These are phyloP conservation scores for Latrodectus geometricus DNA, from an alignment of 1,140 invertebrate species.

Conservation along the genomic window DNA sequence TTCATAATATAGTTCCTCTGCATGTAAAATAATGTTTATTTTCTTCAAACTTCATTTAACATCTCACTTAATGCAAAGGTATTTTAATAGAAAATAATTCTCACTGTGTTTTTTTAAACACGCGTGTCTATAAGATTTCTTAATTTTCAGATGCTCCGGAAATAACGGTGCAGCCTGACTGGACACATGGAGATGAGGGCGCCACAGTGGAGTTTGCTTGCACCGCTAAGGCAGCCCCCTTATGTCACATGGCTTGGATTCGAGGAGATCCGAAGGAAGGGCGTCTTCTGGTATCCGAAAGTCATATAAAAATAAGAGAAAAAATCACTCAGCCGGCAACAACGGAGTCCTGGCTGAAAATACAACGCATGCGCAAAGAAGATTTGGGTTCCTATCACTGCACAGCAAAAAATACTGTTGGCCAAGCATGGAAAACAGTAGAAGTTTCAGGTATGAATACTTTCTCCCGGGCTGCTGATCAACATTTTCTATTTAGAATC, in stretches of 20 bases:
- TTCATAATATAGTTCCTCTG: too few species aligned
- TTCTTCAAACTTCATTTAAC: too few species aligned
- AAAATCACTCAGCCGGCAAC: background rate
- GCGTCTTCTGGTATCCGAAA: background rate
- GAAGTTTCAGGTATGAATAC: constrained; percentile 33
- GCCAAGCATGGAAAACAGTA: constrained; percentile 72
- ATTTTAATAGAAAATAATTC: too few species aligned
- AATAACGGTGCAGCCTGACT: constrained; percentile 3
- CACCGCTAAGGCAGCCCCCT: background rate
- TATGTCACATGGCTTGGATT: constrained; percentile 8
- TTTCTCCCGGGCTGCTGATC: too few species aligned
- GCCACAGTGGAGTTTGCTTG: constrained; percentile 32
- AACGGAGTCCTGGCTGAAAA: background rate
- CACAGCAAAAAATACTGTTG: constrained; percentile 81
- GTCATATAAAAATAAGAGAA: background rate
- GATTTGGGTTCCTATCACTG: constrained; percentile 76
- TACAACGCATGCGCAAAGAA: constrained; percentile 8
- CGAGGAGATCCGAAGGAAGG: constrained; percentile 19
- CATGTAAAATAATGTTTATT: too few species aligned
- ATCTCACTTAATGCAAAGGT: too few species aligned
- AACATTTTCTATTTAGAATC: too few species aligned
- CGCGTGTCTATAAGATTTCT: too few species aligned
- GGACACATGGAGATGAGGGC: constrained; percentile 29
- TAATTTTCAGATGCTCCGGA: constrained; percentile 38
- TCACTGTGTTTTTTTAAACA: too few species aligned